Percentiles rank a stretch among this genome's conserved stretches.
phyloP scores from a whole-genome alignment of 2,113 vertebrate species.

The Tupaia chinensis region DNA sequence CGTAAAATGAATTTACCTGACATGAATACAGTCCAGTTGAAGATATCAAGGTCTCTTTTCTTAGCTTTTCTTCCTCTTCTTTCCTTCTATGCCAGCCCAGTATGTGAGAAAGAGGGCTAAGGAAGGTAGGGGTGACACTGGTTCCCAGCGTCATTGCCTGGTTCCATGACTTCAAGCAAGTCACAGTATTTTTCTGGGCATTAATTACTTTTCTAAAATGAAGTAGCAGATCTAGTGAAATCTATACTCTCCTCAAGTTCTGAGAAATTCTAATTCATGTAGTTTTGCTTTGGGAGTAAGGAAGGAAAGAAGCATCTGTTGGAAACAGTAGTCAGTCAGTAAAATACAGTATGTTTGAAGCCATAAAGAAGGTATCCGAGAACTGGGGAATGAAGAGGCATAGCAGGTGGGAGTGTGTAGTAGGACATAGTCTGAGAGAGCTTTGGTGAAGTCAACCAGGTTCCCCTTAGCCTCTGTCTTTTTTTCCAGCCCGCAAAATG shows the following conservation, averaged over 20 bases:
- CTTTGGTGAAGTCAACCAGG: background rate
- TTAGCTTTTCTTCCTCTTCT: background rate
- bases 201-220: conserved; percentile 1
- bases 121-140: background rate
- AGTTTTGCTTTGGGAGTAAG: background rate
- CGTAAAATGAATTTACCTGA: too few relatives aligned
- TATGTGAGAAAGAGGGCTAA: background rate
- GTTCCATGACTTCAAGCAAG: background rate
- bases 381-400: background rate
- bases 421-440: background rate
- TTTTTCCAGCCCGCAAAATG: background rate
- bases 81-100: background rate
- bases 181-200: background rate
- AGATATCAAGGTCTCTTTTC: background rate
- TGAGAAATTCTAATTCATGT: background rate
- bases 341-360: background rate
- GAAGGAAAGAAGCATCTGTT: background rate
- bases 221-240: background rate
- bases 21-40: too few relatives aligned
- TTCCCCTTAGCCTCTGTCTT: background rate
- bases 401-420: background rate
- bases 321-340: background rate
- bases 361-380: background rate
- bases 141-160: background rate
- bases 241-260: background rate